Conservation (phyloP, 2,888 invertebrate species). For the Drosophila greeni region DNA sequence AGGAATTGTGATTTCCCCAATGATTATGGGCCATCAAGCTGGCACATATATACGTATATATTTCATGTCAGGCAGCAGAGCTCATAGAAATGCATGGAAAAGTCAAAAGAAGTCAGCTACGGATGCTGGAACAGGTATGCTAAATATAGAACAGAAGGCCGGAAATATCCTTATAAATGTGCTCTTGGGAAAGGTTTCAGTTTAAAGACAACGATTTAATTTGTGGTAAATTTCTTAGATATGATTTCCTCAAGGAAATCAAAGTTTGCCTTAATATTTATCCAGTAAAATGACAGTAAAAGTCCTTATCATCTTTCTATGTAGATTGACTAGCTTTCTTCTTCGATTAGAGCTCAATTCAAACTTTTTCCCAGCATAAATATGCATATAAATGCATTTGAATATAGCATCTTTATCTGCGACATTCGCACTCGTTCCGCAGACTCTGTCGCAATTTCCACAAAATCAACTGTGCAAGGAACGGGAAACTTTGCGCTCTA, state of each 20-base stretch:
- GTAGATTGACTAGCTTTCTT: constrained; percentile 9
- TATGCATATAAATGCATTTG: constrained; percentile 17
- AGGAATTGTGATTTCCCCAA: constrained; percentile 36
- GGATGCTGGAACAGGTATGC: background rate
- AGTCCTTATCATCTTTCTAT: constrained; percentile 8
- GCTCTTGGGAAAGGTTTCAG: background rate
- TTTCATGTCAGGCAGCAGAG: constrained; percentile 20
- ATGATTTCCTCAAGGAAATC: too few relatives aligned
- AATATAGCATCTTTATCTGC: constrained; percentile 31
- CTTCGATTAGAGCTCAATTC: constrained; percentile 17
- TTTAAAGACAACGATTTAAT: background rate
- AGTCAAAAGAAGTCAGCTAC: constrained; percentile 3
- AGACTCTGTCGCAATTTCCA: constrained; percentile 21
- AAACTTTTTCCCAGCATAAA: constrained; percentile 16
- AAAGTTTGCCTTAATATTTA: background rate
- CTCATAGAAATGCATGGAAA: constrained; percentile 32
- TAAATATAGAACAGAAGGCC: background rate
- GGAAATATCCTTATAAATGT: background rate
- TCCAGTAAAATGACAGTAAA: background rate
- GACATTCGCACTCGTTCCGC: constrained; percentile 30
- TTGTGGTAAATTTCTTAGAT: background rate
- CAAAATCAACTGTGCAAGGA: constrained; percentile 24
- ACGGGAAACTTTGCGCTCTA: constrained; percentile 27
- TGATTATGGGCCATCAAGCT: constrained; percentile 31
- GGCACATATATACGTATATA: constrained; percentile 4